Conservation (phyloP, 2,888 invertebrate genomes). For the Perdita meconis region DNA sequence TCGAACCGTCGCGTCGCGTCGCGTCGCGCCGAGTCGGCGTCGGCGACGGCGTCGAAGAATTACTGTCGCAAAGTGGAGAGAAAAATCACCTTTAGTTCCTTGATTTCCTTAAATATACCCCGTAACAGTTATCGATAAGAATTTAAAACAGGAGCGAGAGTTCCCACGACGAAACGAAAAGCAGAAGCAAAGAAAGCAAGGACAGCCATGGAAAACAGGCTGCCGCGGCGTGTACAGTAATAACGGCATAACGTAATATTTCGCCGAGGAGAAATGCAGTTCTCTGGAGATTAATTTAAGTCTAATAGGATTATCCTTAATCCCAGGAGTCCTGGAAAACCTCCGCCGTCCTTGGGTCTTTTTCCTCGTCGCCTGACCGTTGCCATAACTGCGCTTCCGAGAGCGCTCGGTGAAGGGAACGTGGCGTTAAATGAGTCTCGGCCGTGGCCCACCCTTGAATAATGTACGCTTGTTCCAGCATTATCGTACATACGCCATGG, state of each 20-base stretch:
- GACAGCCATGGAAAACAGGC: constrained; percentile 26
- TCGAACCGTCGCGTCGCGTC: background rate
- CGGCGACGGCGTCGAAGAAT: too few species aligned
- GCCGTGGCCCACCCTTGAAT: constrained; percentile 63
- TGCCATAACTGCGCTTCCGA: constrained; percentile 20
- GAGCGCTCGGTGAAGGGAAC: constrained; percentile 15
- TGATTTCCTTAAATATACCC: background rate
- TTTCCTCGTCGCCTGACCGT: constrained; percentile 57
- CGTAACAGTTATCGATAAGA: background rate
- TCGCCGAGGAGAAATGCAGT: constrained; percentile 76
- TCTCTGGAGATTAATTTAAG: constrained; percentile 80
- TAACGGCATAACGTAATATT: constrained; percentile 78
- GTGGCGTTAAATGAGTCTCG: constrained; percentile 66
- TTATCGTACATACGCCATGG: constrained; percentile 59
- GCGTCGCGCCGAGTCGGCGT: too few species aligned
- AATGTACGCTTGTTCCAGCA: constrained; percentile 69
- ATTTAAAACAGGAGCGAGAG: constrained; percentile 2
- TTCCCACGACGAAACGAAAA: constrained; percentile 2
- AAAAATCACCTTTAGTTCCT: background rate
- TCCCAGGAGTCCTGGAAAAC: constrained; percentile 74
- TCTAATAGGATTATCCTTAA: constrained; percentile 82
- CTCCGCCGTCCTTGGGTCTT: constrained; percentile 54
- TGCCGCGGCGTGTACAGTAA: constrained; percentile 64
- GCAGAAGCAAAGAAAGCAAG: constrained; percentile 18
- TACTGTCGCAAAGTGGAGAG: background rate